Evolutionary conservation across 92 coral and sea anemone genomes (phyloP).

Genomic region (Anthopleura xanthogrammica): DNA sequence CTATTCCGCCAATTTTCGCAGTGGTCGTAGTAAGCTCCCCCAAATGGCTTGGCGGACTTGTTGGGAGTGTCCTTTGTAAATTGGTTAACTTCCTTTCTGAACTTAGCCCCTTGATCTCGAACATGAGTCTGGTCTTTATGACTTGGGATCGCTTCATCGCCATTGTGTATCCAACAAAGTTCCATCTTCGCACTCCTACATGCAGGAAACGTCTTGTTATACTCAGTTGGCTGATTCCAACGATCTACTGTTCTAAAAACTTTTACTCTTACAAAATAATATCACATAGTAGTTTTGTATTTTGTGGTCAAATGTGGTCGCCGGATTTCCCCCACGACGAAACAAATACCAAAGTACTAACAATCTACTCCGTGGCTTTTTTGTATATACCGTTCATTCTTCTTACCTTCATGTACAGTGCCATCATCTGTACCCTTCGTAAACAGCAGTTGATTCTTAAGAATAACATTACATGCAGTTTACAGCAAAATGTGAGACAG

Average conservation of each 20-base stretch:
- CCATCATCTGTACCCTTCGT: conserved; percentile 12
- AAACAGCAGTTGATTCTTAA: background rate
- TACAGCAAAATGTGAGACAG: conserved; percentile 13
- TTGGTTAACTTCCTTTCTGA: conserved; percentile 4
- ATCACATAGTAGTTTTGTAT: background rate
- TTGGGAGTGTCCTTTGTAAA: conserved; percentile 17
- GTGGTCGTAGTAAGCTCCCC: background rate
- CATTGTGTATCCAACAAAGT: conserved; percentile 35
- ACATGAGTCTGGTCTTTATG: conserved; percentile 36
- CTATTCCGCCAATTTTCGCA: background rate
- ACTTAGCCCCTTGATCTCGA: conserved; percentile 22
- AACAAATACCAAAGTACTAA: background rate
- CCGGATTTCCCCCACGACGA: background rate
- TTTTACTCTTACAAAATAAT: conserved; percentile 15
- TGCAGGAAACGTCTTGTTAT: conserved; percentile 5
- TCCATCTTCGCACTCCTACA: conserved; percentile 6
- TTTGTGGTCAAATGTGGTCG: conserved; percentile 9
- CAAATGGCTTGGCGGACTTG: conserved; percentile 7
- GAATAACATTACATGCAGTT: background rate
- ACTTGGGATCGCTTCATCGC: conserved; percentile 34
- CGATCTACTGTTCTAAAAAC: conserved; percentile 1
- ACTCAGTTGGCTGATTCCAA: conserved; percentile 22
- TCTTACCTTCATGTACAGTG: conserved; percentile 10
- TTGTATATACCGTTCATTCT: background rate
- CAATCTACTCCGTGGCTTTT: conserved; percentile 6